Percentiles rank a stretch among this genome's conserved stretches.
phyloP scores from a whole-genome alignment of 2,797 vertebrate species.

The Falco concolor region DNA sequence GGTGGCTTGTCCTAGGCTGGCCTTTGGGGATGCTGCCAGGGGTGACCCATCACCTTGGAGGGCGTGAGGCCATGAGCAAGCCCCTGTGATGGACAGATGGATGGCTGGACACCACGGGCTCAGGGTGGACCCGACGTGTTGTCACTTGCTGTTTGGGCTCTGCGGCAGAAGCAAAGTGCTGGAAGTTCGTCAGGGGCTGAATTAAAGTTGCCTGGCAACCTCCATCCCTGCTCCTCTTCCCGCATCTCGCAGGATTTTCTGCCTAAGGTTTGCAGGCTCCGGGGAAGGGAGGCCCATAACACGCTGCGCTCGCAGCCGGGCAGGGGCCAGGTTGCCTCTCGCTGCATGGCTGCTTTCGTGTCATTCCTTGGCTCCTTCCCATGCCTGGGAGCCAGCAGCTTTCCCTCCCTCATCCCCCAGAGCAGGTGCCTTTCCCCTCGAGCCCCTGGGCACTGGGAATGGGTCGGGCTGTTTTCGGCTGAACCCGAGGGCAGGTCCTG shows the following conservation, averaged over 20 bases:
- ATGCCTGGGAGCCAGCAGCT: not conserved
- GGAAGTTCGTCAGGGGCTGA: constrained; percentile 50
- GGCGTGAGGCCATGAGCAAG: not conserved
- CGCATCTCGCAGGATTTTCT: constrained; percentile 38
- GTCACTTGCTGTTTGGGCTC: not conserved
- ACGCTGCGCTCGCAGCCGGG: rapidly evolving
- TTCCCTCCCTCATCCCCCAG: not conserved
- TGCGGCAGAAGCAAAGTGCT: constrained; percentile 13
- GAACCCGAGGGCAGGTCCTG: not conserved
- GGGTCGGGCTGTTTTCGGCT: not conserved
- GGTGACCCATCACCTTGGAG: not conserved
- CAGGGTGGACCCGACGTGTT: not conserved
- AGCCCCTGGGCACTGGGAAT: rapidly evolving
- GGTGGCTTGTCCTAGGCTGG: not conserved
- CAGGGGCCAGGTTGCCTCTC: not conserved
- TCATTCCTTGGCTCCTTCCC: not conserved
- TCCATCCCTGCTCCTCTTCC: not conserved
- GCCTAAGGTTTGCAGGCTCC: not conserved
- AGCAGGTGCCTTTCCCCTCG: not conserved
- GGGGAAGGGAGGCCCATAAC: not conserved
- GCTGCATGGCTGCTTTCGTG: not conserved
- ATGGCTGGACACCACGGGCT: not conserved
- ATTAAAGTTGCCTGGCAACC: constrained; percentile 61
- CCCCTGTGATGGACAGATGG: not conserved
- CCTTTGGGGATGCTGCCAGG: not conserved